Evolutionary conservation across 2,797 vertebrate genomes (phyloP), one percentile per base, ranked within the genome.

Genomic region (Spinus pinus): DNA sequence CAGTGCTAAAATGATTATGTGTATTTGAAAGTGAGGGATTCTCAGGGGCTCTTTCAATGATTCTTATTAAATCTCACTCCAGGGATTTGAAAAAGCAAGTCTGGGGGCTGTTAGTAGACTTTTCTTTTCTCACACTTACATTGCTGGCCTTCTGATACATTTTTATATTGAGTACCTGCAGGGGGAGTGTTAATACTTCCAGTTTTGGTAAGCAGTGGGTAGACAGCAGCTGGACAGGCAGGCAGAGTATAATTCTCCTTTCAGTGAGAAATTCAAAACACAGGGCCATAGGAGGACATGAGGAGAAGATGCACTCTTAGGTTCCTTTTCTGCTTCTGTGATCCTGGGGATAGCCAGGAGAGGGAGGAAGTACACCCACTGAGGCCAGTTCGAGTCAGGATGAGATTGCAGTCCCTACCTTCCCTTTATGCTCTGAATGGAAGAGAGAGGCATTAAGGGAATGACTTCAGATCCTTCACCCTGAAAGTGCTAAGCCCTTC

Each of bases 321-420:
- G 37, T 47, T 66, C 42, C 53, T 73, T 88, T 91, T 83, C 86
- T 93, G 89, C n/a, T 92, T 87, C 61, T 94, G 69, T 54, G 61
- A 56, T 41, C 39, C 57, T 44, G 33, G 67, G 67, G 53, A 61
- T 19, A 70, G 61, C 61, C 75, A 79, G 75, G 65, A 71, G 54
- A 81, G 61, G 39, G 35, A 81, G 47, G 33, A 60, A 37, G 47
- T 30, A 53, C n/a, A 85, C 39, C 31, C 61, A 88, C 62, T 69
- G 41, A 87, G 64, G 33, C 58, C 41, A 90, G 51, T 22, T 91
- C 56, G 30, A 53, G 31, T 19, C 73, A 58, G 33, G 69, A 83
- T 82, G 61, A 89, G 69, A 88, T 46, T 0, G 2, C 54, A 69
- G 61, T 28, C 65, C 72, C 91, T 83, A 91, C 51, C 27, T 83